Conservation (phyloP, 1,140 invertebrate genomes). For the Parasteatoda tepidariorum region DNA sequence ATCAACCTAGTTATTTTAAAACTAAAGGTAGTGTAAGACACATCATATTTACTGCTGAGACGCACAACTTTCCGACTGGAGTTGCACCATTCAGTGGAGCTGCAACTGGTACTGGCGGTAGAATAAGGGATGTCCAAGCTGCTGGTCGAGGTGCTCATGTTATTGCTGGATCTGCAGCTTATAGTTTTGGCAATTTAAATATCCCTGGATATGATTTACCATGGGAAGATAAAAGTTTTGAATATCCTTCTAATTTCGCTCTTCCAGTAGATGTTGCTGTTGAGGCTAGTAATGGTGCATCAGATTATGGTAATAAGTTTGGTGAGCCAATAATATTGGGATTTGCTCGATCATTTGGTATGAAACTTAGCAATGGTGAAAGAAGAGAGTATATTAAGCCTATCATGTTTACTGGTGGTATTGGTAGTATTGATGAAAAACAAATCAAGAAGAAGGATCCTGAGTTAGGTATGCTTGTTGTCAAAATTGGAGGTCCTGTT, state of each 20-base stretch:
- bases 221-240: conserved; percentile 83
- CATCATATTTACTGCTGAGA: conserved; percentile 98
- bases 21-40: conserved; percentile 77
- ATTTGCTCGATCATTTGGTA: conserved; percentile 91
- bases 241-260: conserved; percentile 92
- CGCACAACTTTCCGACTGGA: conserved; percentile 96
- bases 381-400: conserved; percentile 96
- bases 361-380: conserved; percentile 75
- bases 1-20: conserved; percentile 76
- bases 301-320: conserved; percentile 99
- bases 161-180: conserved; percentile 95
- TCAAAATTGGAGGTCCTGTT: conserved; percentile 96
- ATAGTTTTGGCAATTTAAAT: conserved; percentile 91
- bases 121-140: conserved; percentile 93
- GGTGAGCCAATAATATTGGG: conserved; percentile 94
- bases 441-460: conserved; percentile 82
- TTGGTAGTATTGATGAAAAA: conserved; percentile 87
- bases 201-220: conserved; percentile 88
- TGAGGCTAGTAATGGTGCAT: conserved; percentile 97
- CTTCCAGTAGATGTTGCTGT: conserved; percentile 87
- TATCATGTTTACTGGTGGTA: conserved; percentile 98
- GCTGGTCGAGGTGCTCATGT: conserved; percentile 92
- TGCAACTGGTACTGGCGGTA: conserved; percentile 90
- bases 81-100: conserved; percentile 84
- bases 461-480: conserved; percentile 83